phyloP scores from a whole-genome alignment of 2,888 invertebrate species.

The Chaetoderma sp. region DNA sequence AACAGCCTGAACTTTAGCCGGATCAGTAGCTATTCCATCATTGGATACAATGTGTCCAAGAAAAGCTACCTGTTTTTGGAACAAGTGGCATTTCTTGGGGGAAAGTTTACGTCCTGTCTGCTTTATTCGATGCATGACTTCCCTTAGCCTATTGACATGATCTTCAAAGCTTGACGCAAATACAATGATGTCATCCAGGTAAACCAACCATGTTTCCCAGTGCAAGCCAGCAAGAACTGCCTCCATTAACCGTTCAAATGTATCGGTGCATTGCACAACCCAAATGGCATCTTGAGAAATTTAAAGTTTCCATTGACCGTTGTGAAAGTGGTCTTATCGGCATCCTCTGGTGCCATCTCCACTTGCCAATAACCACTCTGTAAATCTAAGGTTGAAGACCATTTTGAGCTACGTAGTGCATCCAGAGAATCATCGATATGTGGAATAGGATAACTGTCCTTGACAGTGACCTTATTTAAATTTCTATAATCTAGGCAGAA shows the following conservation, averaged over 20 bases:
- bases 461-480: slow-evolving; percentile 36
- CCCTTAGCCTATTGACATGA: neutral
- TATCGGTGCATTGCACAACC: slow-evolving; percentile 29
- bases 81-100: slow-evolving; percentile 3
- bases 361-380: slow-evolving; percentile 42
- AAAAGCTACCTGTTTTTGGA: slow-evolving; percentile 4
- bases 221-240: too few species aligned
- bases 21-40: slow-evolving; percentile 21
- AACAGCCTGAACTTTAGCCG: slow-evolving; percentile 13
- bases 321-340: slow-evolving; percentile 40
- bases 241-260: too few species aligned
- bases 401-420: slow-evolving; percentile 12
- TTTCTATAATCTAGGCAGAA: slow-evolving; percentile 50
- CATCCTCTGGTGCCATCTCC: slow-evolving; percentile 27
- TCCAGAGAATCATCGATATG: slow-evolving; percentile 21
- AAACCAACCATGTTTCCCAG: too few species aligned
- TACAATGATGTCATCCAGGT: neutral
- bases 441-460: slow-evolving; percentile 24
- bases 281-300: too few species aligned
- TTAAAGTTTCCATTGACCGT: slow-evolving; percentile 29
- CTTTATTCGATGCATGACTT: neutral
- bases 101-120: neutral
- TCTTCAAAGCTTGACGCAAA: neutral
- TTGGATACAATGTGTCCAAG: slow-evolving; percentile 27
- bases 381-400: slow-evolving; percentile 21